Base-by-base conservation (phyloP, 1,140 invertebrate species). In the Aphelenchoides fujianensis region DNA sequence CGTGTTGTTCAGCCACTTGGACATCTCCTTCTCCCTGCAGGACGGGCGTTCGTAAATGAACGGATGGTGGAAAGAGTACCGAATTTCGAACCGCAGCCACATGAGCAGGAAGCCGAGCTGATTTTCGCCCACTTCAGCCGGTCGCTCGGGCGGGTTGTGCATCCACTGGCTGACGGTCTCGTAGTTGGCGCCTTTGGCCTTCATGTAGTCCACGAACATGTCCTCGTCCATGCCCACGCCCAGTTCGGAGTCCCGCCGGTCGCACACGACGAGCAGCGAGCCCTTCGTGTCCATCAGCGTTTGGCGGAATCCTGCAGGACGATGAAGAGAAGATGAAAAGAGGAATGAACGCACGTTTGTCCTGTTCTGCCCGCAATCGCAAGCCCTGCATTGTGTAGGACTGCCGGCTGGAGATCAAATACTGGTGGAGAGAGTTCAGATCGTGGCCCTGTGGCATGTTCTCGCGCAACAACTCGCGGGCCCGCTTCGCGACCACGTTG, bases 201-300 rank as follows among this genome's bases (percentile, higher is more conserved):
- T 32, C 74, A 35, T 28, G 52, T 35, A 79, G 27, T 63, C 78
- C 35, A 80, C 71, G 57, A 82, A 83, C 19, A 63, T 41, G 31
- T 84, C 71, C 12, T 83, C 80, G 30, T 79, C 76, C 81, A 83
- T 83, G 28, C 81, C 81, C 30, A 83, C 75, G n/a, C 81, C 82
- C 19, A 83, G 62, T 63, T 84, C 79, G 0, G 69, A n/a, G 41
- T 83, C 76, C 2, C 74, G 71, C 3, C 69, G 31, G 41, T 83
- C 81, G 54, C 81, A 83, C 2, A 83, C 81, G 59, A 83, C 79
- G n/a, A 83, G 61, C 0, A 83, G 69, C 2, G 80, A 73, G 54
- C 83, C 74, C 7, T 71, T 69, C 2, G 81, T 83, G 2, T 82
- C 74, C 68, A 84, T 70, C 9, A 83, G 61, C 16, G 76, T 69